Percentiles rank a stretch among this genome's conserved stretches.
These are phyloP conservation scores for Pomatorhinus ruficollis DNA, from an alignment of 2,113 vertebrate genomes.

Conservation along the genomic window DNA sequence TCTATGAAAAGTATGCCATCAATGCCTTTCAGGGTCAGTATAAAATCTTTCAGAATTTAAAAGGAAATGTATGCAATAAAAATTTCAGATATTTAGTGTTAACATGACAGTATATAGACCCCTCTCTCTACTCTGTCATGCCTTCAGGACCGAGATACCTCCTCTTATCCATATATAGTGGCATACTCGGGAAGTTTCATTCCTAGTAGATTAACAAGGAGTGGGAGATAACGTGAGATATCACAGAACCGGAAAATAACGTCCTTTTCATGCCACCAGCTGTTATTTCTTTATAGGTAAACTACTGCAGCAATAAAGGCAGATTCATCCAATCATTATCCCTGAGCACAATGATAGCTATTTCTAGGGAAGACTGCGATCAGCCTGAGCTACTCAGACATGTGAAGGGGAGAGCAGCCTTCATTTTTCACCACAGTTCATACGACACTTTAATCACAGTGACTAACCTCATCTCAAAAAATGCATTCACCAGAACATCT, in stretches of 20 bases:
- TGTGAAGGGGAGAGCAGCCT: neutral
- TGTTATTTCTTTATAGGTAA: constrained; percentile 23
- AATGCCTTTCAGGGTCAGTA: constrained; percentile 2
- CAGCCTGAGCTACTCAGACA: neutral
- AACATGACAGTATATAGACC: neutral
- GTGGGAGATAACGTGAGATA: constrained; percentile 42
- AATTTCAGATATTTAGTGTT: constrained; percentile 23
- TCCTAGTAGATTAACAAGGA: constrained; percentile 39
- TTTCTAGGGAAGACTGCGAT: constrained; percentile 4
- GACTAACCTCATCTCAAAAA: constrained; percentile 2
- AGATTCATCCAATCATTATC: neutral
- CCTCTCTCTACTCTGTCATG: neutral
- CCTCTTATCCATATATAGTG: constrained; percentile 53
- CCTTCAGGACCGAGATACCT: neutral
- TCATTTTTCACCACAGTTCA: neutral
- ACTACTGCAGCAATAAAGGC: constrained; percentile 2
- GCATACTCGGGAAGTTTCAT: constrained; percentile 41
- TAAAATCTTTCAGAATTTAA: neutral
- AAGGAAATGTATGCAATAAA: constrained; percentile 53
- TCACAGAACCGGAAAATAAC: constrained; percentile 25
- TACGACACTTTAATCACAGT: neutral
- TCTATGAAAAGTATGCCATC: constrained; percentile 10
- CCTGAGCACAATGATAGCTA: neutral
- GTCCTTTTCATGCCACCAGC: neutral
- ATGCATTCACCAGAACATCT: neutral